Conservation (phyloP, 2,113 vertebrate species). For the Craseonycteris thonglongyai region DNA sequence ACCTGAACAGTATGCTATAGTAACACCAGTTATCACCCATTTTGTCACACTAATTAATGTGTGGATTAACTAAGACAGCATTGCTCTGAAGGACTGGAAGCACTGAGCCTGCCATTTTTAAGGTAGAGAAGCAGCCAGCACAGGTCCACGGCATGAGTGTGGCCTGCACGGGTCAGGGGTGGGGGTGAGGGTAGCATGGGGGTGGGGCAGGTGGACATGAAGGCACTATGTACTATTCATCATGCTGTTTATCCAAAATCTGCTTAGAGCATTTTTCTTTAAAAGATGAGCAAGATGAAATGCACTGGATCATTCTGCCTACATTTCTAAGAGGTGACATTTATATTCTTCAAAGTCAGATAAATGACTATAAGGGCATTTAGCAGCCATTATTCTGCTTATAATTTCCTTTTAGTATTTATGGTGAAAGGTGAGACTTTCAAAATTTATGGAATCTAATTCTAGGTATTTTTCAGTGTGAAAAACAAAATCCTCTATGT, state of each 20-base stretch:
- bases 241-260: not conserved
- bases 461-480: not conserved
- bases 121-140: not conserved
- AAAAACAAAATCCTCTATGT: not conserved
- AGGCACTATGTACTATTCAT: not conserved
- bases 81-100: not conserved
- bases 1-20: not conserved
- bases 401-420: not conserved
- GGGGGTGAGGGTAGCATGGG: too few species aligned
- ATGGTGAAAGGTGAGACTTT: not conserved
- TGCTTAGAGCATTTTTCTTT: not conserved
- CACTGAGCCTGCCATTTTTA: not conserved
- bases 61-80: not conserved
- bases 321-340: not conserved
- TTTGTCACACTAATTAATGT: not conserved
- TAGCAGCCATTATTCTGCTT: conserved; percentile 4
- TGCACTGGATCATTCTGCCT: not conserved
- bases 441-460: not conserved
- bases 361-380: not conserved
- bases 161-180: not conserved
- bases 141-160: not conserved
- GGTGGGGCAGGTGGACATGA: not conserved
- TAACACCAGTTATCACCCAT: not conserved
- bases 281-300: not conserved
- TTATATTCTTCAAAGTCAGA: not conserved